Evolutionary conservation across 2,113 vertebrate genomes (phyloP).

Genomic region (Aix galericulata): DNA sequence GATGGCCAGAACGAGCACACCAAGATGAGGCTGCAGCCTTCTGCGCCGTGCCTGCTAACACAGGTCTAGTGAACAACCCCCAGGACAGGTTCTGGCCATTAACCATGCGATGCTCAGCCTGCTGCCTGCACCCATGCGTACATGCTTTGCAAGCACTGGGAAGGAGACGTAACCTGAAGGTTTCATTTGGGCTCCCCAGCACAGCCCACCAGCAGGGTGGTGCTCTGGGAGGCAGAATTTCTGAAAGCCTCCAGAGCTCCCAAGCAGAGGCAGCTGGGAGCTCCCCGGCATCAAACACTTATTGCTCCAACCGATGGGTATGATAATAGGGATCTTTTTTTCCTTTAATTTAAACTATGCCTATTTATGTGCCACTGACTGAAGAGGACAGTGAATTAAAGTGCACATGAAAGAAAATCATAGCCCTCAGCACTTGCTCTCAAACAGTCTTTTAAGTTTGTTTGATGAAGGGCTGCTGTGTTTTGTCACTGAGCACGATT

Average conservation of each 20-base stretch:
- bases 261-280: neutral
- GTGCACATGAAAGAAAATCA: slow-evolving; percentile 56
- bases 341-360: slow-evolving; percentile 51
- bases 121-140: neutral
- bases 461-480: slow-evolving; percentile 9
- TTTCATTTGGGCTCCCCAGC: neutral
- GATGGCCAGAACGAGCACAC: rapidly evolving
- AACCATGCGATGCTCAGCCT: rapidly evolving
- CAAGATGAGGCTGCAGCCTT: rapidly evolving
- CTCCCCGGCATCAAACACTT: neutral
- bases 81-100: rapidly evolving
- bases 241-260: neutral
- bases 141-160: neutral
- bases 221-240: neutral
- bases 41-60: neutral
- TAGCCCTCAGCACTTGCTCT: slow-evolving; percentile 46
- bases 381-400: slow-evolving; percentile 61
- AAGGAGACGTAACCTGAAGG: neutral
- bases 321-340: slow-evolving; percentile 18
- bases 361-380: slow-evolving; percentile 37
- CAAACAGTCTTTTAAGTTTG: slow-evolving; percentile 24
- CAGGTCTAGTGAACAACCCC: rapidly evolving
- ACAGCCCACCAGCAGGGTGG: neutral
- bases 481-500: neutral
- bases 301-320: neutral